Evolutionary conservation across 2,113 vertebrate genomes (phyloP).

Genomic region (Pygoscelis adeliae): DNA sequence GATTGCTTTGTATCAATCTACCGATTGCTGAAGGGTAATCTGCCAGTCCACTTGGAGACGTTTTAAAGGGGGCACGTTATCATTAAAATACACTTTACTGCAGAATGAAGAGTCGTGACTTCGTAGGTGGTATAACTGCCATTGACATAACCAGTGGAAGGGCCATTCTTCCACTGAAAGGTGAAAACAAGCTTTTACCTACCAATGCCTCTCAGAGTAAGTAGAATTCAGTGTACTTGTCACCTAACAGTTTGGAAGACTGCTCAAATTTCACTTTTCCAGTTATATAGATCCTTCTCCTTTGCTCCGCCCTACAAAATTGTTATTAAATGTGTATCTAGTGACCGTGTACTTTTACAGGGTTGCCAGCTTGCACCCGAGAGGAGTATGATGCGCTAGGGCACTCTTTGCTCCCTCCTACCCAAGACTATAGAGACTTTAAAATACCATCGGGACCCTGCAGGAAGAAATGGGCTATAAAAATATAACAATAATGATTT

Average conservation of each 20-base stretch:
- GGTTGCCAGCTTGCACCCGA: background rate
- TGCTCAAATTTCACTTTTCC: background rate
- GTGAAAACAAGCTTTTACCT: background rate
- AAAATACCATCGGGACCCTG: background rate
- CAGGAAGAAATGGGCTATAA: background rate
- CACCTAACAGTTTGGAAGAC: background rate
- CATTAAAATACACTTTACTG: background rate
- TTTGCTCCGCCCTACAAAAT: background rate
- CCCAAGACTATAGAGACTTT: background rate
- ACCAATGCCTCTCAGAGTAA: background rate
- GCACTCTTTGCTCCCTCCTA: background rate
- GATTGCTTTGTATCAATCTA: background rate
- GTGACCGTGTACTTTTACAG: accelerated
- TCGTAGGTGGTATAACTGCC: background rate
- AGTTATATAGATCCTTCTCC: background rate
- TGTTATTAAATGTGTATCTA: background rate
- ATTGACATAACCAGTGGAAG: background rate
- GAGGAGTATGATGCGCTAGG: background rate
- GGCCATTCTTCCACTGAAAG: background rate
- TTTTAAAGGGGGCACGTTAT: background rate
- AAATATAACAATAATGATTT: background rate
- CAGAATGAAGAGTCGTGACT: background rate
- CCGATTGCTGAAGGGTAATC: background rate
- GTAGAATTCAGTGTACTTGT: background rate
- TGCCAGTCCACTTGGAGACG: background rate